Base-by-base conservation (phyloP, 2,888 invertebrate genomes). In the Ophion ellenae region DNA sequence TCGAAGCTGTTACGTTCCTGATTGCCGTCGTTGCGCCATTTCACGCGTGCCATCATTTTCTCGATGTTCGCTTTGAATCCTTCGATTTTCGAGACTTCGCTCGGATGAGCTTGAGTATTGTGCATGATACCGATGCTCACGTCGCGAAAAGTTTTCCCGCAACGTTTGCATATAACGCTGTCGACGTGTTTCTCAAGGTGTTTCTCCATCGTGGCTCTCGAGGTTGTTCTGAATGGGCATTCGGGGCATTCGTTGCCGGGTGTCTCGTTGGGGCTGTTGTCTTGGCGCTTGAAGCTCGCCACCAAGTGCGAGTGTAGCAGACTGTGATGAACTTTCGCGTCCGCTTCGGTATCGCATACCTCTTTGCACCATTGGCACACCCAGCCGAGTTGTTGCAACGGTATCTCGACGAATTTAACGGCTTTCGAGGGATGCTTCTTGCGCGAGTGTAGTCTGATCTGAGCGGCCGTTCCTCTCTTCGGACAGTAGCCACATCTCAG, bases 121-220 rank as follows among this genome's bases (percentile, higher is more conserved):
- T 95, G 94, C 3, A 86, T 76, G 2, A 92, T 90, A 1, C 93
- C 91, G 2, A 91, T 88, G 1, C 83, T 84, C 0, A 93, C 89
- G 17, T 88, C 91, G 6, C 90, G 90, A 71, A 94, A 95, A 0
- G 90, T 89, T n/a, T 89, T 83, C 0, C 89, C 79, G 83, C 95
- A 95, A 57, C 94, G 89, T 32, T 92, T 93, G 88, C 95, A 95
- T 76, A 93, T 90, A 17, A 93, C 94, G 0, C 94, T 91, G 80
- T 94, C 94, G 7, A 94, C 92, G 87, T 95, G 95, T 2, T 89
- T 91, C 4, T 92, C 91, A 1, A 95, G 88, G 83, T 95, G 95
- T 61, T 92, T 92, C 69, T 92, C 92, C 88, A 95, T 93, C 1
- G 89, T 80, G 0, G 90, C 89, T 2, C 92, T 81, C 9, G 91